Base-by-base conservation (phyloP, 2,888 invertebrate genomes). In the Tillus elongatus region DNA sequence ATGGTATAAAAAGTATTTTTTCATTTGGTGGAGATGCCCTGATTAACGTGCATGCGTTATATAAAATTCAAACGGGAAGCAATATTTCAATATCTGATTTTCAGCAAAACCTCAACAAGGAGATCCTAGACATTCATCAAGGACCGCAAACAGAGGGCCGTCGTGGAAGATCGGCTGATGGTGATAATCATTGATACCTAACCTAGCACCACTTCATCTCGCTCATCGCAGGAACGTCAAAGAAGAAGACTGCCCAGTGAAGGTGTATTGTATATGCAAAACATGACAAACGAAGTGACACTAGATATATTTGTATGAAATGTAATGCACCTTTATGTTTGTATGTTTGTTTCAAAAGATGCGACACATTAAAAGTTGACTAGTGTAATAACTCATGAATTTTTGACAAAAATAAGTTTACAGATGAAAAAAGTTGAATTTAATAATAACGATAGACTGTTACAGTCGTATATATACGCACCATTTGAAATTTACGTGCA, bases 31-130 rank as follows among this genome's bases (percentile, higher is more conserved):
- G n/a, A n/a, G n/a, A n/a, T n/a, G n/a, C n/a, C n/a, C n/a, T n/a
- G n/a, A n/a, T n/a, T n/a, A 48, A 51, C 41, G 33, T 42, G 10
- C 44, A 44, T 36, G 46, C 39, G 14, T 24, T 46, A 33, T 38
- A 29, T 27, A 15, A 14, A 9, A 44, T 37, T 3, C 13, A 41
- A 39, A 36, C 37, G 8, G 3, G 10, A 19, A 19, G 4, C 6
- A 38, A 36, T n/a, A 32, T 32, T 19, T 19, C 24, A 6, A 6
- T 19, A 8, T n/a, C n/a, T 8, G 24, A 8, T 19, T 19, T 19
- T n/a, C 24, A 19, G 24, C 24, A 19, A 8, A n/a, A 19, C 6
- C 24, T 19, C 6, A 19, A 8, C 6, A 19, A 19, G n/a, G n/a
- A 19, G 6, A 19, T 19, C 6, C 24, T 19, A 8, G 24, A 19